Conservation (phyloP, 1,140 invertebrate species). For the Drosophila obscura region DNA sequence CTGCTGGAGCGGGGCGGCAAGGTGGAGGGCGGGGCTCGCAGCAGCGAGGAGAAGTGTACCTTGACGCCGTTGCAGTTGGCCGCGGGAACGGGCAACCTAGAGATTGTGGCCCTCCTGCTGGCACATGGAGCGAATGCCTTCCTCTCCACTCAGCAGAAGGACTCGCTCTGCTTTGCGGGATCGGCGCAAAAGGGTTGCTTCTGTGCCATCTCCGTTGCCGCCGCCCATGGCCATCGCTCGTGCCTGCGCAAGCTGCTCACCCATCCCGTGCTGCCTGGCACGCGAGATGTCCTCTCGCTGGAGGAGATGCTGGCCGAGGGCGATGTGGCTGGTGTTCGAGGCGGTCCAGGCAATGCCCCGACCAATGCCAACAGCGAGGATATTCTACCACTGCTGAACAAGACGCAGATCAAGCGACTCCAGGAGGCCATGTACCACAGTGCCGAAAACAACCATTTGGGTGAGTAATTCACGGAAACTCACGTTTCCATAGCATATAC, state of each 20-base stretch:
- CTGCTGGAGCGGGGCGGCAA: constrained; percentile 91
- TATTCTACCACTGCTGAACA: constrained; percentile 87
- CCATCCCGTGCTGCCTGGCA: constrained; percentile 88
- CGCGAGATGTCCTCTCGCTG: constrained; percentile 90
- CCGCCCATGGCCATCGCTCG: constrained; percentile 91
- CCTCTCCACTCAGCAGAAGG: constrained; percentile 92
- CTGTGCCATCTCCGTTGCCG: constrained; percentile 93
- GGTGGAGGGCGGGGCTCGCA: constrained; percentile 92
- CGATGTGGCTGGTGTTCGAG: constrained; percentile 65
- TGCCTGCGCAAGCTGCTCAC: constrained; percentile 91
- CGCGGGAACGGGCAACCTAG: constrained; percentile 91
- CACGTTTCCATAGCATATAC: not conserved
- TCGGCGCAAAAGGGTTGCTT: constrained; percentile 93
- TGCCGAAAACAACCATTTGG: constrained; percentile 94
- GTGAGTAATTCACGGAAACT: no score
- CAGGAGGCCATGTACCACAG: constrained; percentile 97
- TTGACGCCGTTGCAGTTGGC: constrained; percentile 94
- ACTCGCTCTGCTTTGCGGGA: constrained; percentile 92
- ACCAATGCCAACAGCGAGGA: constrained; percentile 59
- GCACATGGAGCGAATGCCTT: constrained; percentile 94
- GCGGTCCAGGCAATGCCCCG: constrained; percentile 3
- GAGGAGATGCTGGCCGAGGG: constrained; percentile 96
- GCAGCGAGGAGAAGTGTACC: constrained; percentile 93
- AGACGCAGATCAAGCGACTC: constrained; percentile 92
- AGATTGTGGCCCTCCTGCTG: constrained; percentile 91